These are phyloP conservation scores for Polydrusus tereticollis DNA, from an alignment of 2,888 invertebrate species.

Conservation along the genomic window DNA sequence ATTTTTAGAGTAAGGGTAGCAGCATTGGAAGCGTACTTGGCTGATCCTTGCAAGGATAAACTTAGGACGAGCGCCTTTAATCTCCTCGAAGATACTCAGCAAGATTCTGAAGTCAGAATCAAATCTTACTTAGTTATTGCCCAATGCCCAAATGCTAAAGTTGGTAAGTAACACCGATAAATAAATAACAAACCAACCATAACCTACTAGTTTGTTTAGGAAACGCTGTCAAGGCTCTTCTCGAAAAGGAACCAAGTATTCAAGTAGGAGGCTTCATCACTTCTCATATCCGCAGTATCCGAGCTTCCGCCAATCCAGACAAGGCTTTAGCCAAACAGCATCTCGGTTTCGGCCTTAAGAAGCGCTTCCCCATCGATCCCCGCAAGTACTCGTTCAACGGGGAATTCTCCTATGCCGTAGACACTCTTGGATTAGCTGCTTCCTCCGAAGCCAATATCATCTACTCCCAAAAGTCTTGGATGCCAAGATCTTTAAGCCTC, in stretches of 20 bases:
- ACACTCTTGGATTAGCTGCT: constrained; percentile 78
- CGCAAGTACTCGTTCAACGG: constrained; percentile 85
- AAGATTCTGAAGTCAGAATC: constrained; percentile 91
- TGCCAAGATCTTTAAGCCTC: constrained; percentile 79
- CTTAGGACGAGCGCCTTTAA: constrained; percentile 70
- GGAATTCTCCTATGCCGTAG: constrained; percentile 80
- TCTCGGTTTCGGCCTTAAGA: constrained; percentile 69
- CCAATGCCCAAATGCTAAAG: constrained; percentile 79
- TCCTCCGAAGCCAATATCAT: constrained; percentile 80
- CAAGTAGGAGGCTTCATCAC: constrained; percentile 93
- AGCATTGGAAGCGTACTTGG: constrained; percentile 82
- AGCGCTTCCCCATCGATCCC: constrained; percentile 77
- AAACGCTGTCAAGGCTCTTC: constrained; percentile 75
- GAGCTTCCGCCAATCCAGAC: constrained; percentile 82
- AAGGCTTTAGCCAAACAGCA: constrained; percentile 74
- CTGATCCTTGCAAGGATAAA: constrained; percentile 75
- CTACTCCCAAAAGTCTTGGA: constrained; percentile 85
- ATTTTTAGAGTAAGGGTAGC: constrained; percentile 75
- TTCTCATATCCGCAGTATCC: constrained; percentile 82
- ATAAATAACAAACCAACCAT: neutral
- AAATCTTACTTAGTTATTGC: constrained; percentile 85
- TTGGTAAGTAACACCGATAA: constrained; percentile 73
- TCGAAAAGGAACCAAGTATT: constrained; percentile 82
- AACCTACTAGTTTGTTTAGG: constrained; percentile 25
- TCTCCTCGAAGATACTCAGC: constrained; percentile 78